Evolutionary conservation across 2,888 invertebrate species (phyloP), one percentile per base, ranked within the genome.

Genomic region (Hetaerina titia): DNA sequence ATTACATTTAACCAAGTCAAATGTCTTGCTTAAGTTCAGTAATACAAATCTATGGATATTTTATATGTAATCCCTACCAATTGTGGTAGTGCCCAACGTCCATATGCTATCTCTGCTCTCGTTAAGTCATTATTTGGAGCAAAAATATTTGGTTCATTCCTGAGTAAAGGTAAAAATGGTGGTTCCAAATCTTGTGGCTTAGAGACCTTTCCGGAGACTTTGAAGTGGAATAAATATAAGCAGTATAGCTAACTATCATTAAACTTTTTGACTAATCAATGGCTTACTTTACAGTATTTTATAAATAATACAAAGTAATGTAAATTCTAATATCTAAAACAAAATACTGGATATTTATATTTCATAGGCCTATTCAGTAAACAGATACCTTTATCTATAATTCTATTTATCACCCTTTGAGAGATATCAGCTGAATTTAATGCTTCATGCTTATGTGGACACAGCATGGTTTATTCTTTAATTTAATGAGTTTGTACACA

Each of bases 141-240:
- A 19, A 69, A 90, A 58, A 64, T 90, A 90, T 64, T 60, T 19
- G 90, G 90, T n/a, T 90, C 90, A 69, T 90, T 45, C 22, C 90
- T 64, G 9, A 60, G 15, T 11, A 90, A 45, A 90, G 63, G 63
- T 25, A 90, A 22, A 45, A 69, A 90, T 64, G 64, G 90, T 69
- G 90, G 90, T 45, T 90, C 90, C 64, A 45, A 63, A 64, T 90
- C 90, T 90, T 64, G 64, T 22, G 64, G 64, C 19, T 19, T 13
- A 45, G 64, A 64, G 19, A 22, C 0, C 64, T 45, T 90, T 45
- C 90, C 64, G 11, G 9, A 45, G 7, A 64, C 90, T 90, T 15
- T 31, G 31, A 15, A 90, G 15, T 9, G 13, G 25, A 9, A n/a
- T n/a, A 22, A 11, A 69, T n/a, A n/a, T n/a, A n/a, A 45, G 2